These are phyloP conservation scores for Agelastica alni DNA, from an alignment of 2,888 invertebrate genomes.

Conservation along the genomic window DNA sequence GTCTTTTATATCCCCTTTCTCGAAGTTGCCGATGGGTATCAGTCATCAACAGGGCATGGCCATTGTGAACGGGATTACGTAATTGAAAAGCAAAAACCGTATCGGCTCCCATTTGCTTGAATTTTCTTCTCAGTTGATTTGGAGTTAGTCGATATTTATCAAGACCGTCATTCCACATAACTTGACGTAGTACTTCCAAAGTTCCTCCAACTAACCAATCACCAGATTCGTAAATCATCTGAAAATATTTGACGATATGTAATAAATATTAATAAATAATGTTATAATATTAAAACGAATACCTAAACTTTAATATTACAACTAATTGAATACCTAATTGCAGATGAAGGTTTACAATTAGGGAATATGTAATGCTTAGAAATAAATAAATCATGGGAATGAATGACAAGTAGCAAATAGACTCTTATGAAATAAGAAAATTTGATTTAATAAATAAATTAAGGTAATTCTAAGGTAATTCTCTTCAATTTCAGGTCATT, in stretches of 20 bases:
- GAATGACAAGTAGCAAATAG: no score
- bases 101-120: slow-evolving; percentile 82
- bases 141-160: slow-evolving; percentile 92
- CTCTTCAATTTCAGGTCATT: no score
- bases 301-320: no score
- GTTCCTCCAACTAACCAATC: slow-evolving; percentile 95
- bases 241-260: slow-evolving; percentile 15
- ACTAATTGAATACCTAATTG: no score
- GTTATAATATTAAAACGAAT: no score
- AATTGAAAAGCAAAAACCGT: slow-evolving; percentile 96
- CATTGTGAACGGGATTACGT: slow-evolving; percentile 97
- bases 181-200: slow-evolving; percentile 82
- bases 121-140: slow-evolving; percentile 79
- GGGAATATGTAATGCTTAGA: no score
- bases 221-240: slow-evolving; percentile 85
- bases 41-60: slow-evolving; percentile 95
- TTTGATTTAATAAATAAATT: no score
- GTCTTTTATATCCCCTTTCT: slow-evolving; percentile 75
- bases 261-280: no score
- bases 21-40: slow-evolving; percentile 78
- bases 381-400: no score
- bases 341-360: no score
- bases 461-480: no score
- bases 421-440: no score
- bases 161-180: slow-evolving; percentile 91